A percentile compares a stretch with the other conserved stretches of the same genome.
phyloP scores from a whole-genome alignment of 2,797 vertebrate genomes.

The Sebastes variabilis region DNA sequence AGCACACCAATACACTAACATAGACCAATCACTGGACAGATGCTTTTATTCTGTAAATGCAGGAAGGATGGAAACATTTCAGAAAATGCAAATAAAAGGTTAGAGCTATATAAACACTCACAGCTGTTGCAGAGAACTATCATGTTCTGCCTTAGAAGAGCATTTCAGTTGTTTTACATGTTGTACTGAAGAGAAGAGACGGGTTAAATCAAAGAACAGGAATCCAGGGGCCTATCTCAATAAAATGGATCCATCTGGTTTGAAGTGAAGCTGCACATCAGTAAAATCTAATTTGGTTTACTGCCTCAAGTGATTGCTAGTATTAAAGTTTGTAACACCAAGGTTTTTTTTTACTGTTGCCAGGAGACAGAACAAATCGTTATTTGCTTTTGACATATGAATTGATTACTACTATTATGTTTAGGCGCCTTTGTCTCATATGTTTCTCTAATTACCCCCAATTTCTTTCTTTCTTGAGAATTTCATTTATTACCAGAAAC shows the following conservation, averaged over 20 bases:
- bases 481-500: neutral
- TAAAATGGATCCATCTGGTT: neutral
- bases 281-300: slow-evolving; percentile 1
- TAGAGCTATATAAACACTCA: neutral
- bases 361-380: neutral
- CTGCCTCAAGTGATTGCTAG: slow-evolving; percentile 9
- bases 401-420: neutral
- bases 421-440: neutral
- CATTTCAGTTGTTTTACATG: neutral
- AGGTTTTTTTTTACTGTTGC: neutral
- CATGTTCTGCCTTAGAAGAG: neutral
- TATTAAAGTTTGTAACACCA: neutral
- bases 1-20: neutral
- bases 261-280: neutral
- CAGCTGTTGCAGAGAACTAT: neutral
- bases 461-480: neutral
- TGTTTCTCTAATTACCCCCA: neutral
- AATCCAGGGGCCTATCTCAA: neutral
- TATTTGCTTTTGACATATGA: neutral
- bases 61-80: neutral
- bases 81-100: neutral
- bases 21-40: neutral
- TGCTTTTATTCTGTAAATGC: neutral
- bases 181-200: neutral
- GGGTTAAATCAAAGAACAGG: neutral